Percentiles rank a stretch among this genome's conserved stretches.
Evolutionary conservation across 1,140 invertebrate species (phyloP).

Genomic region (Camponotus floridanus): DNA sequence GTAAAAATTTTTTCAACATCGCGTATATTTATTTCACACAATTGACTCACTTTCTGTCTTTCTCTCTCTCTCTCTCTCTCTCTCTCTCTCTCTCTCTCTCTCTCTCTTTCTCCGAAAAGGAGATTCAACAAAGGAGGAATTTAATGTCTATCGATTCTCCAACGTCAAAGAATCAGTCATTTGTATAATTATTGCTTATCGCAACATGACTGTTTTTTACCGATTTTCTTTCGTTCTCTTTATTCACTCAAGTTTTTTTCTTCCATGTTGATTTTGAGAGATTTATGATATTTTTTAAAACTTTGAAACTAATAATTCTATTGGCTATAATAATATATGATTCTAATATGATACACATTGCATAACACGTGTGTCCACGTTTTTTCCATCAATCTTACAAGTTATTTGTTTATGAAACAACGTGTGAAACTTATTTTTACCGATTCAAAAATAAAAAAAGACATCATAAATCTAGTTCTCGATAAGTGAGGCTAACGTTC

Average conservation of each 20-base stretch:
- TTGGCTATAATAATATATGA: slow-evolving; percentile 27
- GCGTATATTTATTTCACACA: not conserved
- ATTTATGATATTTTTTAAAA: slow-evolving; percentile 41
- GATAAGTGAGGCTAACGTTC: slow-evolving; percentile 8
- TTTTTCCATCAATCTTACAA: slow-evolving; percentile 43
- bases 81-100: too few relatives aligned
- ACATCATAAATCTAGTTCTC: not conserved
- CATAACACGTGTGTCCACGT: slow-evolving; percentile 8
- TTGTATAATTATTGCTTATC: not conserved
- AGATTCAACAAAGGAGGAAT: not conserved
- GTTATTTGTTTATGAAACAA: slow-evolving; percentile 21
- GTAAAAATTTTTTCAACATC: not conserved
- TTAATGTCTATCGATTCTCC: not conserved
- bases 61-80: too few relatives aligned
- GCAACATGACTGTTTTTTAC: not conserved
- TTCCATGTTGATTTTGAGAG: slow-evolving; percentile 29
- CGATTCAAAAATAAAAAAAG: slow-evolving; percentile 2
- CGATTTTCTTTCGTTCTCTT: not conserved
- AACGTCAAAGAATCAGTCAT: not conserved
- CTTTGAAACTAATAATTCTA: slow-evolving; percentile 46
- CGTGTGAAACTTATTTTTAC: slow-evolving; percentile 22
- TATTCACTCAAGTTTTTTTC: too few relatives aligned
- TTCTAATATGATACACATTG: not conserved
- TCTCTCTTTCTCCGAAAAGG: too few relatives aligned
- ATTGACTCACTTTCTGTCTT: too few relatives aligned